Percentiles rank a stretch among this genome's conserved stretches.
Evolutionary conservation across 1,140 invertebrate genomes (phyloP).

Genomic region (Apocrypta bakeri): DNA sequence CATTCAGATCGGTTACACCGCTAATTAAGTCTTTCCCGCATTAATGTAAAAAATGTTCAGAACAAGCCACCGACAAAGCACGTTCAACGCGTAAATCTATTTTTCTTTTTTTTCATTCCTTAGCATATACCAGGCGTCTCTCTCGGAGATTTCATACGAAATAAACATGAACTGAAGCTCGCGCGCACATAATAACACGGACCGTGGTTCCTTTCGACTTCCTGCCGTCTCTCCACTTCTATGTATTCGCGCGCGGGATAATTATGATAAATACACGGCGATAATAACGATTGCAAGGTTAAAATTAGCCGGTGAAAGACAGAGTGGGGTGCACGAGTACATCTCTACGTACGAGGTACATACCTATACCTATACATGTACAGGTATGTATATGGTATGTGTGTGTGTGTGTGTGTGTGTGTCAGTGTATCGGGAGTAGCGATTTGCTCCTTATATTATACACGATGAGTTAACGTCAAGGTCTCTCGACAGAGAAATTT

Average conservation of each 20-base stretch:
- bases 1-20: no score
- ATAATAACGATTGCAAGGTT: slow-evolving; percentile 37
- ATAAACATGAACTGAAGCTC: background rate
- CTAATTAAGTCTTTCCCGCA: no score
- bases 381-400: no score
- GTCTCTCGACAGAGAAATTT: slow-evolving; percentile 60
- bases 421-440: slow-evolving; percentile 18
- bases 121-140: no score
- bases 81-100: background rate
- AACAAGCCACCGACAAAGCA: no score
- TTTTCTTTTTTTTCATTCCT: background rate
- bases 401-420: background rate
- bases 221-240: background rate
- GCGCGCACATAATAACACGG: background rate
- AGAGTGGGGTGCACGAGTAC: background rate
- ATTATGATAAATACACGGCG: slow-evolving; percentile 38
- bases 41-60: no score
- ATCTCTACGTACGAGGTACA: no score
- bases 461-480: slow-evolving; percentile 51
- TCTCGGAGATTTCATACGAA: background rate
- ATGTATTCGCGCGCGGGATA: slow-evolving; percentile 14
- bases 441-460: slow-evolving; percentile 37
- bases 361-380: background rate
- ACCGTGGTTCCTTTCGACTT: slow-evolving; percentile 14
- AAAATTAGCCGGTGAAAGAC: slow-evolving; percentile 22